A percentile compares a stretch with the other conserved stretches of the same genome.
phyloP scores from a whole-genome alignment of 2,797 vertebrate genomes.

The Enteromius paludinosus region DNA sequence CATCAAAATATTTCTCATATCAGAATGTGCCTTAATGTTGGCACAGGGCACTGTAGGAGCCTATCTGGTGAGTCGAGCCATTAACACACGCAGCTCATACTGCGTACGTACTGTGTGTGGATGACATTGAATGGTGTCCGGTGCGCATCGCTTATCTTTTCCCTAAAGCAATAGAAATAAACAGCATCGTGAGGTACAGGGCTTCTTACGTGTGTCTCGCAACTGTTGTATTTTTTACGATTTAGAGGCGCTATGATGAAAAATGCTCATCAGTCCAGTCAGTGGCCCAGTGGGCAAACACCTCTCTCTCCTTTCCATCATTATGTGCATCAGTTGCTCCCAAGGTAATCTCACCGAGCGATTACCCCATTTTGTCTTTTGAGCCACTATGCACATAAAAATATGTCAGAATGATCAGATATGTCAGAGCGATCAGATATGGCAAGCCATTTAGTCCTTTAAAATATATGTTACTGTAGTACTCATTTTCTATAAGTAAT shows the following conservation, averaged over 20 bases:
- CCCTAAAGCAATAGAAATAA: constrained; percentile 15
- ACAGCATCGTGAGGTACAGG: not conserved
- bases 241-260: constrained; percentile 9
- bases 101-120: constrained; percentile 7
- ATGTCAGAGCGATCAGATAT: not conserved
- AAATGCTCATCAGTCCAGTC: constrained; percentile 1
- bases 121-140: constrained; percentile 46
- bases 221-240: constrained; percentile 10
- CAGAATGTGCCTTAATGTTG: constrained; percentile 95
- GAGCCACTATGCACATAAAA: constrained; percentile 3
- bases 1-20: constrained; percentile 94
- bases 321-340: not conserved
- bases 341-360: not conserved
- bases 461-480: not conserved
- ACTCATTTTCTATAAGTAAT: not conserved
- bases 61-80: constrained; percentile 90
- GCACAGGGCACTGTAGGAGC: constrained; percentile 96
- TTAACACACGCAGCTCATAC: constrained; percentile 1
- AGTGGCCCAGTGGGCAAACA: constrained; percentile 13
- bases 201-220: not conserved
- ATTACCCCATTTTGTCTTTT: constrained; percentile 22
- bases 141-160: constrained; percentile 1
- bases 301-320: not conserved
- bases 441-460: not conserved
- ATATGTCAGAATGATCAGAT: not conserved